Evolutionary conservation across 2,113 vertebrate genomes (phyloP).

Genomic region (Perca flavescens): DNA sequence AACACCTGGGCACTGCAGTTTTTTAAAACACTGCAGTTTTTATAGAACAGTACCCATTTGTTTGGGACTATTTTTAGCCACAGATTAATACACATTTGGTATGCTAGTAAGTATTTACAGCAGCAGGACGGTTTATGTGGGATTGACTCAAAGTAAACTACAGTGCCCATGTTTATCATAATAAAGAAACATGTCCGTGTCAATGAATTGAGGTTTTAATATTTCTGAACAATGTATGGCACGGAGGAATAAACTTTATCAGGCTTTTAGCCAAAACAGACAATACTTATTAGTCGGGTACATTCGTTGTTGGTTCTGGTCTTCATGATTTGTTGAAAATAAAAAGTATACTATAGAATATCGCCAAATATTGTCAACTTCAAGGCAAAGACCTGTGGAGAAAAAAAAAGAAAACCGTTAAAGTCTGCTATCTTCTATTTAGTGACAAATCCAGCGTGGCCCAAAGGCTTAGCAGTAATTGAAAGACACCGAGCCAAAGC

Average conservation of each 20-base stretch:
- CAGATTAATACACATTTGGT: constrained; percentile 7
- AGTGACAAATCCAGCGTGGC: background rate
- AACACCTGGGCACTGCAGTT: background rate
- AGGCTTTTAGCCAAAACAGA: background rate
- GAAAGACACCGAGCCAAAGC: constrained; percentile 2
- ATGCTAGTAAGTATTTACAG: background rate
- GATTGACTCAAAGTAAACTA: constrained; percentile 6
- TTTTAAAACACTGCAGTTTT: background rate
- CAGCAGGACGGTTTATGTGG: background rate
- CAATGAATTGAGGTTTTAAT: background rate
- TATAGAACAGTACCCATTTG: background rate
- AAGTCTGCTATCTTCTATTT: background rate
- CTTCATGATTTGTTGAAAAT: background rate
- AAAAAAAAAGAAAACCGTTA: background rate
- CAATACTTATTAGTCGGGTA: background rate
- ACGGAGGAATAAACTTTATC: background rate
- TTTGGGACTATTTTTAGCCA: constrained; percentile 10
- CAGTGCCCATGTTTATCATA: background rate
- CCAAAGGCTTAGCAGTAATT: background rate
- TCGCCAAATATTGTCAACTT: background rate
- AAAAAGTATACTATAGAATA: background rate
- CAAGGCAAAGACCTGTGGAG: background rate
- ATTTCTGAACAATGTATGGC: background rate
- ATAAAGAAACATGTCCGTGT: background rate
- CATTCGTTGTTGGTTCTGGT: background rate